These are phyloP conservation scores for Eurosta solidaginis DNA, from an alignment of 1,140 invertebrate genomes.

Conservation along the genomic window DNA sequence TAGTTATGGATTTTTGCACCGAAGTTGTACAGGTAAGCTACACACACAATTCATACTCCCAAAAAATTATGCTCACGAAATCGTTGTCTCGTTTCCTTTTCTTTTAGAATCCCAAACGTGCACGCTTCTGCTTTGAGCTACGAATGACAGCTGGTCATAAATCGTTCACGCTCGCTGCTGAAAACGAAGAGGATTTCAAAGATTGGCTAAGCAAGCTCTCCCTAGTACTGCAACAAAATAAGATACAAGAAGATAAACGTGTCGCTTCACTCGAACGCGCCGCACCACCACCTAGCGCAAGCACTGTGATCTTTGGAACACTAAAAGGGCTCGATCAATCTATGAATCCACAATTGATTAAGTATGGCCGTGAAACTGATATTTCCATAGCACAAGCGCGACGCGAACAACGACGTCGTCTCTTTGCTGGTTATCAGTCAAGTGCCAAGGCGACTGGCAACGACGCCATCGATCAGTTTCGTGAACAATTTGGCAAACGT, in stretches of 20 bases:
- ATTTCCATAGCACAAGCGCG: slow-evolving; percentile 78
- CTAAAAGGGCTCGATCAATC: slow-evolving; percentile 85
- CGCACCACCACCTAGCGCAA: slow-evolving; percentile 65
- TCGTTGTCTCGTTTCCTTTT: not conserved
- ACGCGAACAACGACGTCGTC: slow-evolving; percentile 73
- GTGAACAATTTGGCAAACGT: slow-evolving; percentile 83
- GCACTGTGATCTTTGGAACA: slow-evolving; percentile 69
- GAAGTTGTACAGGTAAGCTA: slow-evolving; percentile 83
- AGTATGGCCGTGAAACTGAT: slow-evolving; percentile 89
- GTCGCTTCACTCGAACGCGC: slow-evolving; percentile 69
- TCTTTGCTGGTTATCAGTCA: slow-evolving; percentile 65
- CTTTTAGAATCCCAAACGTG: slow-evolving; percentile 78
- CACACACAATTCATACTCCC: not conserved
- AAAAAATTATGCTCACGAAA: not conserved
- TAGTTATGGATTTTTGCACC: slow-evolving; percentile 90
- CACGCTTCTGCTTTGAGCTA: slow-evolving; percentile 86
- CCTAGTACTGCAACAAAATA: slow-evolving; percentile 76
- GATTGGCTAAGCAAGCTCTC: slow-evolving; percentile 81
- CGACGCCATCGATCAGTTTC: slow-evolving; percentile 67
- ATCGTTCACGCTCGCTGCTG: slow-evolving; percentile 83
- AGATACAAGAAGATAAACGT: slow-evolving; percentile 73
- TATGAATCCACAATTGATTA: slow-evolving; percentile 87
- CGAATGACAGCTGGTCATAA: slow-evolving; percentile 81
- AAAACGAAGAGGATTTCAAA: slow-evolving; percentile 81
- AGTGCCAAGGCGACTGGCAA: slow-evolving; percentile 37